Evolutionary conservation across 2,888 invertebrate species (phyloP).

Genomic region (Zelleria hepariella): DNA sequence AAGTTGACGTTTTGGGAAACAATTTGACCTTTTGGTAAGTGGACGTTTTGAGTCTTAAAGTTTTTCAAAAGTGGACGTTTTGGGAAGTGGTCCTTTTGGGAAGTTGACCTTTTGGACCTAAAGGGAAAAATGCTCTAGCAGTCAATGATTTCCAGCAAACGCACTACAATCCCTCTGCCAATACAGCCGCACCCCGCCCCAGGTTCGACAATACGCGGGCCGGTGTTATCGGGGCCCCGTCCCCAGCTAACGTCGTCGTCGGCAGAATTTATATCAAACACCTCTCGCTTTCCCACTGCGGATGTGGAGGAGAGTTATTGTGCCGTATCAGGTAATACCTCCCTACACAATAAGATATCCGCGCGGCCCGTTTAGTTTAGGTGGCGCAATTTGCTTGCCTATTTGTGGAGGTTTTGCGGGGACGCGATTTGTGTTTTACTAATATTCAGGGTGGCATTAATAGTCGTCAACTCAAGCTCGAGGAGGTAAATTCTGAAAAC

Average conservation of each 20-base stretch:
- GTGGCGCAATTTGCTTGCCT: not conserved
- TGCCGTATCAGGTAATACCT: not conserved
- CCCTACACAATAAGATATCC: not conserved
- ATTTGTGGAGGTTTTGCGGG: not conserved
- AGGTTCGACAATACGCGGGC: not conserved
- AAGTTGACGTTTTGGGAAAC: no score
- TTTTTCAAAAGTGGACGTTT: no score
- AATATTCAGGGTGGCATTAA: not conserved
- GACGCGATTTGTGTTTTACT: not conserved
- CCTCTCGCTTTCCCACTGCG: slow-evolving; percentile 5
- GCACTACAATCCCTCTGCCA: not conserved
- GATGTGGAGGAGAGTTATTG: slow-evolving; percentile 1
- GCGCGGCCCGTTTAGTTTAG: not conserved
- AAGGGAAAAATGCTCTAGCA: no score
- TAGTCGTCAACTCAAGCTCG: no score
- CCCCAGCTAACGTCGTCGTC: slow-evolving; percentile 2
- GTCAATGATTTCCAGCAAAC: no score
- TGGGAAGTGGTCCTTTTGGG: no score
- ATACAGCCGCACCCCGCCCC: not conserved
- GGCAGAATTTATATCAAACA: slow-evolving; percentile 7
- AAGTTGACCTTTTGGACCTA: no score
- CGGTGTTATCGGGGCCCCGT: not conserved
- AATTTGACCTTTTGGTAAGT: no score
- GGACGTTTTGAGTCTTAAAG: no score
- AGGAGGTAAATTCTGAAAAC: no score